Base-by-base conservation (phyloP, 1,140 invertebrate species). In the Tetramorium alpestre region DNA sequence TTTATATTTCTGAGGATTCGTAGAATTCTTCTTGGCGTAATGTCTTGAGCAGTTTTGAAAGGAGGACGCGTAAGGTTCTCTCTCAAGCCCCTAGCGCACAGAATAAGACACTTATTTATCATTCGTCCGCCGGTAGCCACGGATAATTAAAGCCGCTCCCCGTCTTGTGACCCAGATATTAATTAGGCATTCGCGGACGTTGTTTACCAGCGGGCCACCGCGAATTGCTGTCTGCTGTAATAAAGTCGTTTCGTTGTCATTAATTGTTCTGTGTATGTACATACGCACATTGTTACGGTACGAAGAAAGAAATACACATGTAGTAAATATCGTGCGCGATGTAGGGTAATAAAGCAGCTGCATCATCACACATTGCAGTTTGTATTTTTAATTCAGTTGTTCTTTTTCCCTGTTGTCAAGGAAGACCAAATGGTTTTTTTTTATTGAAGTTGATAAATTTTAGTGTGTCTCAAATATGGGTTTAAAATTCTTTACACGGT, bases 81-180 rank as follows among this genome's bases (percentile, higher is more conserved):
- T 33, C 28, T 2, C 28, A 10, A 84, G 60, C n/a, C 2, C 22
- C n/a, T 47, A 70, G 87, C 58, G 49, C 62, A 73, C 65, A 49
- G 22, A 73, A 72, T 75, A 80, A 89, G 54, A 86, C 60, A 25
- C 54, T 60, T 85, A 85, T 88, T 89, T 89, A 85, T 88, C 81
- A 85, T 88, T 85, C 67, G 75, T 60, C 73, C 77, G 73, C 80
- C 67, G 51, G 80, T 88, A 88, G 88, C 86, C 33, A 80, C 65
- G 81, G 67, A 47, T 85, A 89, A 89, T 89, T 89, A 89, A 89
- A 89, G 81, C 69, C 81, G 69, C 69, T 89, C 86, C 75, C n/a
- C 69, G 76, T 81, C 33, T 84, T 81, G 41, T 88, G 88, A 89
- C 81, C 87, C 51, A 89, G 87, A 89, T 89, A 89, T 89, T 89